These are phyloP conservation scores for Melanotaenia maccullochi DNA, from an alignment of 2,797 vertebrate species.

Conservation along the genomic window DNA sequence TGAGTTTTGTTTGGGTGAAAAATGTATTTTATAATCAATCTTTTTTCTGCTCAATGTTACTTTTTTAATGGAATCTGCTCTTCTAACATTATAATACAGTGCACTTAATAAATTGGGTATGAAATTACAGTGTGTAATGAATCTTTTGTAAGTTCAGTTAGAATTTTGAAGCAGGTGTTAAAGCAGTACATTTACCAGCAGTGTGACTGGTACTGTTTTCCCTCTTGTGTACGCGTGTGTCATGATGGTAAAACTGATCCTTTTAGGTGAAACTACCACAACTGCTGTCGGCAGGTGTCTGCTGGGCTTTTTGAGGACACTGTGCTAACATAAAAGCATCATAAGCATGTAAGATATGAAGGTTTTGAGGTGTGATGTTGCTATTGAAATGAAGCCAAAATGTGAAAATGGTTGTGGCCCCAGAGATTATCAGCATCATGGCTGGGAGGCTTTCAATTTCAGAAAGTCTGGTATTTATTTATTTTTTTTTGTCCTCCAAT, in stretches of 20 bases:
- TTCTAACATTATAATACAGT: slow-evolving; percentile 21
- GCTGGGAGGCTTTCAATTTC: neutral
- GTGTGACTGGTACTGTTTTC: neutral
- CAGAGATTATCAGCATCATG: neutral
- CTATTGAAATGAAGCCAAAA: neutral
- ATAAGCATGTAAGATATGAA: neutral
- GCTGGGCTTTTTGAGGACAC: neutral
- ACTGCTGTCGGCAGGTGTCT: neutral
- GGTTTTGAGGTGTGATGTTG: neutral
- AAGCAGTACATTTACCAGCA: neutral
- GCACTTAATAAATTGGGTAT: slow-evolving; percentile 64
- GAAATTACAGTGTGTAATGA: slow-evolving; percentile 9
- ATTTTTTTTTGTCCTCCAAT: neutral
- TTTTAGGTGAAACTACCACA: neutral
- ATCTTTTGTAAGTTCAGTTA: neutral
- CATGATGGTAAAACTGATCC: neutral
- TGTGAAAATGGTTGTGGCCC: too few relatives aligned
- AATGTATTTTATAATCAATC: slow-evolving; percentile 9
- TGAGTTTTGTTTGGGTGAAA: slow-evolving; percentile 19
- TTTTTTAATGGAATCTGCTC: neutral
- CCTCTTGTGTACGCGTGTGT: neutral
- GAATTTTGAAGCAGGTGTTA: neutral
- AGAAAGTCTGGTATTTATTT: neutral
- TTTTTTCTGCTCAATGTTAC: slow-evolving; percentile 14
- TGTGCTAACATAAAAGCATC: neutral